phyloP scores from a whole-genome alignment of 2,888 invertebrate genomes.

The Rambutsinella grinnellia region DNA sequence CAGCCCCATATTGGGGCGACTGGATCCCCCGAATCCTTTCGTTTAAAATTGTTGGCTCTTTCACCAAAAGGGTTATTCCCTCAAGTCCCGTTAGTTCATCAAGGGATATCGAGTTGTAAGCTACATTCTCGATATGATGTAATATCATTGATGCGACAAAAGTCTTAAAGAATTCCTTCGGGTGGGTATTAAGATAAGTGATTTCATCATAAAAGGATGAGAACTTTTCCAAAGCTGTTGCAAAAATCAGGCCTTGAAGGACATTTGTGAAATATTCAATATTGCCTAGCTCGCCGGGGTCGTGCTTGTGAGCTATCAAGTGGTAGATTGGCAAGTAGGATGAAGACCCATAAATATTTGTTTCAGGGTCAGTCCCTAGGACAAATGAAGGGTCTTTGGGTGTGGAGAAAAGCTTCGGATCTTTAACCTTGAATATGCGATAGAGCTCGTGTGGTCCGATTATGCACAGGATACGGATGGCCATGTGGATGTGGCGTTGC shows the following conservation, averaged over 20 bases:
- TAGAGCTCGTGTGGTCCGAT: constrained; percentile 56
- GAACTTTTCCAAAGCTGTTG: constrained; percentile 43
- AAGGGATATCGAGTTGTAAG: constrained; percentile 79
- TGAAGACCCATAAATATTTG: constrained; percentile 45
- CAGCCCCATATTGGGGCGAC: constrained; percentile 74
- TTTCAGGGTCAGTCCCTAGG: constrained; percentile 41
- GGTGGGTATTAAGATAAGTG: constrained; percentile 27
- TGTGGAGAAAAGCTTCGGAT: constrained; percentile 27
- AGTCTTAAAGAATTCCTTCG: constrained; percentile 50
- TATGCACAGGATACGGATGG: constrained; percentile 57
- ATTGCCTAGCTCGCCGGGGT: constrained; percentile 6
- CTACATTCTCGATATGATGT: constrained; percentile 83
- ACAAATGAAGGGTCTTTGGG: not conserved
- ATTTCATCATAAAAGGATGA: constrained; percentile 54
- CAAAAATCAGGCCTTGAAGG: constrained; percentile 56
- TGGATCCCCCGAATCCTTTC: constrained; percentile 49
- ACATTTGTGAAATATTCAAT: constrained; percentile 58
- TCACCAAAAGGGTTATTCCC: constrained; percentile 37
- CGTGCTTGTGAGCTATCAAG: constrained; percentile 49
- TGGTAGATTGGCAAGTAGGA: constrained; percentile 58
- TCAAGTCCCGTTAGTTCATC: constrained; percentile 59
- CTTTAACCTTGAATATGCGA: constrained; percentile 43
- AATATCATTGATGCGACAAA: constrained; percentile 72
- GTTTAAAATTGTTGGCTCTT: constrained; percentile 46
- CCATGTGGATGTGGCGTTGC: constrained; percentile 60